These are phyloP conservation scores for Pantelozetes paolii DNA, from an alignment of 2,888 invertebrate genomes.

Conservation along the genomic window DNA sequence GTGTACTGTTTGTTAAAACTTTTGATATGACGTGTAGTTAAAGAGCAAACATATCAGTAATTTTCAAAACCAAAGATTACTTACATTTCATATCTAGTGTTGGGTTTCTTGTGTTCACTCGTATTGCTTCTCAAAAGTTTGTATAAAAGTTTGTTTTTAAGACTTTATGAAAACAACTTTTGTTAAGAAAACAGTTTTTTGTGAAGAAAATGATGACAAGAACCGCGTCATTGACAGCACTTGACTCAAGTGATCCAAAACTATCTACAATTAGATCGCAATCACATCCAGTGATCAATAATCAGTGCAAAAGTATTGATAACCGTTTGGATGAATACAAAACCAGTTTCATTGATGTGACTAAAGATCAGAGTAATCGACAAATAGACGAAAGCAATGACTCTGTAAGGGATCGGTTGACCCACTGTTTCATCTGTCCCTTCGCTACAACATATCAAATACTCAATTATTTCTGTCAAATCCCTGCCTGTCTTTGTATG, in stretches of 20 bases:
- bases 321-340: not conserved
- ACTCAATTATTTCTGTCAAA: not conserved
- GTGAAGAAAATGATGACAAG: not conserved
- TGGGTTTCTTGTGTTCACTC: not conserved
- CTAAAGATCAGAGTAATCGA: not conserved
- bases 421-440: not conserved
- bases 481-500: conserved; percentile 27
- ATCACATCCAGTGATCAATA: not conserved
- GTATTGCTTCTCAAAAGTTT: not conserved
- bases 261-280: not conserved
- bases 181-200: not conserved
- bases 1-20: not conserved
- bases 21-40: conserved; percentile 19
- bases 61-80: conserved; percentile 10
- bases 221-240: conserved; percentile 19
- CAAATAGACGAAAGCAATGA: not conserved
- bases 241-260: not conserved
- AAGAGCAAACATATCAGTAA: conserved; percentile 20
- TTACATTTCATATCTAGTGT: conserved; percentile 20
- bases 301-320: not conserved
- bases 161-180: not conserved
- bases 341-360: not conserved
- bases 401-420: not conserved
- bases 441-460: not conserved
- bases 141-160: not conserved